phyloP scores from a whole-genome alignment of 2,888 invertebrate genomes.

The Tipula lateralis region DNA sequence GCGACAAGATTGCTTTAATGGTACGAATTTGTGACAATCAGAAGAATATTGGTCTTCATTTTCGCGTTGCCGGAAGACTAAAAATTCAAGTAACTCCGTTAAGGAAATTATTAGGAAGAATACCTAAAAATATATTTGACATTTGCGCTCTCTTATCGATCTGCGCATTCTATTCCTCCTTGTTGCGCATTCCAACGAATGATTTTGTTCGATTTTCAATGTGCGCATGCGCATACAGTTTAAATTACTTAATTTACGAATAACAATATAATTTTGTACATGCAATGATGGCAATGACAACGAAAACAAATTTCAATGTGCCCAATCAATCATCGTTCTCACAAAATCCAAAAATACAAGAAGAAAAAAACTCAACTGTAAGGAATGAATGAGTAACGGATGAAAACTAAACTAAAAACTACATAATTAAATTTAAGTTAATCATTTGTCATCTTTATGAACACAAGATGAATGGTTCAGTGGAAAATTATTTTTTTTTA shows the following conservation, averaged over 20 bases:
- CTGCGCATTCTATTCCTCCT: too few relatives aligned
- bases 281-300: neutral
- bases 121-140: neutral
- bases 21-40: too few relatives aligned
- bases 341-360: neutral
- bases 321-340: neutral
- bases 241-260: too few relatives aligned
- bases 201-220: too few relatives aligned
- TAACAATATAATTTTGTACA: too few relatives aligned
- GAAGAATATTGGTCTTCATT: too few relatives aligned
- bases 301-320: slow-evolving; percentile 19
- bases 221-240: neutral
- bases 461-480: slow-evolving; percentile 11
- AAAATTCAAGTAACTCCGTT: neutral
- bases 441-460: slow-evolving; percentile 24
- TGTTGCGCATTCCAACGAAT: too few relatives aligned
- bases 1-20: too few relatives aligned
- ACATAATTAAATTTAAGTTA: slow-evolving; percentile 24
- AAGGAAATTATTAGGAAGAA: neutral
- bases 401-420: neutral
- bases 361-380: neutral
- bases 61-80: too few relatives aligned
- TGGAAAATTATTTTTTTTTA: slow-evolving; percentile 4
- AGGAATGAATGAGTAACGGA: neutral
- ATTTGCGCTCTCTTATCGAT: neutral